Percentiles rank a stretch among this genome's conserved stretches.
Conservation (phyloP, 1,140 invertebrate species). For the Agrypnia vestita region DNA sequence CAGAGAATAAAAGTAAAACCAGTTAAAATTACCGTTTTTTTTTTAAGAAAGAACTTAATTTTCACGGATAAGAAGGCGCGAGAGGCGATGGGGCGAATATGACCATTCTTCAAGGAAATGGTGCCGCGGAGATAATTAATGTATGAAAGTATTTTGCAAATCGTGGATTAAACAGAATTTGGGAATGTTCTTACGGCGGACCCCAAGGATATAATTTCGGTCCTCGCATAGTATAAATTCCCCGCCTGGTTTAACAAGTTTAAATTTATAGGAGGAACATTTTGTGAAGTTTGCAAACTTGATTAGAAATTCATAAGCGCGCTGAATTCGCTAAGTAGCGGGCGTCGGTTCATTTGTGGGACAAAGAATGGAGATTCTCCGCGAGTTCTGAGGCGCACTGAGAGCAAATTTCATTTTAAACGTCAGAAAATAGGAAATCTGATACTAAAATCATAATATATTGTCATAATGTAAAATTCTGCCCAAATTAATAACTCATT, state of each 20-base stretch:
- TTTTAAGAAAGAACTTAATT: too few species aligned
- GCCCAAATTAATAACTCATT: too few species aligned
- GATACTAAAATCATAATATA: too few species aligned
- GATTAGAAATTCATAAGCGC: conserved; percentile 40
- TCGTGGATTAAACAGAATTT: background rate
- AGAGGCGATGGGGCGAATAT: too few species aligned
- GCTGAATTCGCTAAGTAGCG: conserved; percentile 12
- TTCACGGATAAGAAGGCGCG: too few species aligned
- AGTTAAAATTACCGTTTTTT: too few species aligned
- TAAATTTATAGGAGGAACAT: conserved; percentile 21
- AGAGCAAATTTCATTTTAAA: too few species aligned
- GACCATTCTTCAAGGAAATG: too few species aligned
- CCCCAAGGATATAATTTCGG: background rate
- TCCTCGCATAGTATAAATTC: conserved; percentile 13
- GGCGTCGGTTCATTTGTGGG: conserved; percentile 1
- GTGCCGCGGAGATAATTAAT: background rate
- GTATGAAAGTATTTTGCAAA: background rate
- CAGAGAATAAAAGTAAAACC: too few species aligned
- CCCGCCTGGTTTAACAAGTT: conserved; percentile 16
- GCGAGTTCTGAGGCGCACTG: background rate
- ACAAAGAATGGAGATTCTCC: conserved; percentile 8
- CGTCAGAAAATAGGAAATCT: too few species aligned
- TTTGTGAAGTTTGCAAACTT: conserved; percentile 35
- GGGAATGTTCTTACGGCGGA: background rate
- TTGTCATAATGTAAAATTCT: too few species aligned